Conservation (phyloP, 2,888 invertebrate genomes). For the Drosophila emarginata region DNA sequence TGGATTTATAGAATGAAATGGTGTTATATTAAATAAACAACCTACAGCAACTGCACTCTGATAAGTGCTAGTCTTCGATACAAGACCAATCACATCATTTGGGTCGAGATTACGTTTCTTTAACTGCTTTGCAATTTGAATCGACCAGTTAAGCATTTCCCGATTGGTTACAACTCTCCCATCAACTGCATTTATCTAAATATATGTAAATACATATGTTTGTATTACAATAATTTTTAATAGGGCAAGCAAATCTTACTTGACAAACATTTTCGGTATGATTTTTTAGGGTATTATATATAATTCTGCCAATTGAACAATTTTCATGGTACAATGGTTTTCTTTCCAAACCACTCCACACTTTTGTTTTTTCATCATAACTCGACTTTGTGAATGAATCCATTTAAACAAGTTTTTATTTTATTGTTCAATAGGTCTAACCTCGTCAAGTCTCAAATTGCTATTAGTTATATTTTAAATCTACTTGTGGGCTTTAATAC, state of each 20-base stretch:
- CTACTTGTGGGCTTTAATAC: not conserved
- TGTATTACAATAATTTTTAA: not conserved
- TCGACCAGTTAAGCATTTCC: conserved; percentile 33
- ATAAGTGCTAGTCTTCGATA: conserved; percentile 51
- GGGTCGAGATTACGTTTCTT: conserved; percentile 41
- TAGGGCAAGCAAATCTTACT: not conserved
- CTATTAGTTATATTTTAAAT: not conserved
- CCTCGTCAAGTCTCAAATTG: not conserved
- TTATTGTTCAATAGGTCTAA: not conserved
- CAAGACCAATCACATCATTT: conserved; percentile 60
- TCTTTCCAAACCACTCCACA: not conserved
- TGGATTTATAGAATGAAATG: conserved; percentile 62
- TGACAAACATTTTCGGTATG: not conserved
- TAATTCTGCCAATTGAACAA: not conserved
- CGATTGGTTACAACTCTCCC: conserved; percentile 16
- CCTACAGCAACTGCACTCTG: conserved; percentile 55
- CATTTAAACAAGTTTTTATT: not conserved
- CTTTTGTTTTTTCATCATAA: not conserved
- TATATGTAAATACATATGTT: not conserved
- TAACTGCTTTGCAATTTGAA: conserved; percentile 48
- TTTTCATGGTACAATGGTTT: not conserved
- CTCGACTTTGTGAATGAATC: not conserved
- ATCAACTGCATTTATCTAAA: conserved; percentile 12
- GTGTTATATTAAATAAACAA: conserved; percentile 47
- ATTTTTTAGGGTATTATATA: not conserved